Percentiles rank a stretch among this genome's conserved stretches.
These are phyloP conservation scores for Pandion haliaetus DNA, from an alignment of 2,113 vertebrate genomes.

Conservation along the genomic window DNA sequence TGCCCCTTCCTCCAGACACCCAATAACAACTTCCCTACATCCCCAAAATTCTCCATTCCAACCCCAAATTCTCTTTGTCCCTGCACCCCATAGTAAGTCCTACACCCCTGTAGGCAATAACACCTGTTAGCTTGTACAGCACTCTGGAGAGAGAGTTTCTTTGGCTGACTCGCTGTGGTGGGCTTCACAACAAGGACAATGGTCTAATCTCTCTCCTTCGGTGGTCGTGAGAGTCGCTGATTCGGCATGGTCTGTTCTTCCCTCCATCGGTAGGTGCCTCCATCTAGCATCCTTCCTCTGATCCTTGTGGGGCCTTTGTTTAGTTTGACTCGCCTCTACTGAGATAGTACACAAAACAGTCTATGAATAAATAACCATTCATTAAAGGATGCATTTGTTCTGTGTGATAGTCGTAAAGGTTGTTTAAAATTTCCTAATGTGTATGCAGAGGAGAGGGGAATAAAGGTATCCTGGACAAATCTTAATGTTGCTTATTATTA, in stretches of 20 bases:
- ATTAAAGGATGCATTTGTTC: background rate
- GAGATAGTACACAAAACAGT: background rate
- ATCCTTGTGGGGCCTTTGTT: background rate
- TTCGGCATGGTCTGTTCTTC: rapidly evolving
- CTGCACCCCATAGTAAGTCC: background rate
- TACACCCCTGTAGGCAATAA: background rate
- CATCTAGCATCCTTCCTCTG: too few species aligned
- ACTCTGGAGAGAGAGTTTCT: background rate
- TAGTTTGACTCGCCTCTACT: background rate
- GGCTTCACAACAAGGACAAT: background rate
- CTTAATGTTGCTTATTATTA: background rate
- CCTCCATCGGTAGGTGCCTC: rapidly evolving
- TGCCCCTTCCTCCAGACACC: background rate
- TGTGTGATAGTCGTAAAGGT: background rate
- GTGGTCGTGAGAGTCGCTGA: rapidly evolving
- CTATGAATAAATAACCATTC: background rate
- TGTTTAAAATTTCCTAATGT: background rate
- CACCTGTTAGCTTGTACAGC: background rate
- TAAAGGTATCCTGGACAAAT: background rate
- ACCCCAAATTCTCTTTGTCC: background rate
- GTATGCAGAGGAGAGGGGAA: background rate
- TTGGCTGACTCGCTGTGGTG: background rate
- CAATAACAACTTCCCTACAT: background rate
- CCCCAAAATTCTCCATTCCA: background rate
- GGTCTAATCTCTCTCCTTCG: background rate